Base-by-base conservation (phyloP, 2,113 vertebrate genomes). In the Melanocharis versteri region DNA sequence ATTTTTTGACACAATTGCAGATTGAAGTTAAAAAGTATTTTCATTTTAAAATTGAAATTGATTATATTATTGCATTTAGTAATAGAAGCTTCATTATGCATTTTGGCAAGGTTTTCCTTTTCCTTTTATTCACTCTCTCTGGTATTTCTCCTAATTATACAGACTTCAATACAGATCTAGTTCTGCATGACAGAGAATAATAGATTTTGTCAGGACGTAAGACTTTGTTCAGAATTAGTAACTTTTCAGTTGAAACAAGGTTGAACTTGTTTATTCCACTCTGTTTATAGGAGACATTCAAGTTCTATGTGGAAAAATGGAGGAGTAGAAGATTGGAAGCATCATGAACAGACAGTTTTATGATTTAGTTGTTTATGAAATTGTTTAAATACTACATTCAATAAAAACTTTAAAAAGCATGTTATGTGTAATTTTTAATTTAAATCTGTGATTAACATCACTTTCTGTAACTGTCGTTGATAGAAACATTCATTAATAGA, bases 241-340 rank as follows among this genome's bases (percentile, higher is more conserved):
- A 95, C 66, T 90, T 95, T 75, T 83, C 62, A 56, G 15, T 39
- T 81, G 65, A 65, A 93, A 83, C 72, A 58, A 22, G 60, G 48
- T 44, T 94, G 53, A 95, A 88, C 83, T 93, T 90, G 79, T 77
- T 94, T 95, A 47, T 93, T 78, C 68, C 39, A 39, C 89, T 97
- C 58, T 76, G 53, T 87, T 78, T 89, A 78, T 96, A 99, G 99
- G 98, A 99, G 95, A 94, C 97, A 17, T 98, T 99, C 77, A 97
- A 87, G 83, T 99, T 98, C 97, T 99, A 99, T 45, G 90, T 94
- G 85, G 96, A 98, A 23, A 98, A 98, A 96, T 90, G 98, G 93
- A 99, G 30, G 89, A 90, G 97, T 37, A 92, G 96, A 47, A 91
- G 6, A 44, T 28, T 76, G 72, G 93, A 40, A 68, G 45, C 83